Evolutionary conservation across 2,797 vertebrate species (phyloP).

Genomic region (Gephyroberyx darwinii): DNA sequence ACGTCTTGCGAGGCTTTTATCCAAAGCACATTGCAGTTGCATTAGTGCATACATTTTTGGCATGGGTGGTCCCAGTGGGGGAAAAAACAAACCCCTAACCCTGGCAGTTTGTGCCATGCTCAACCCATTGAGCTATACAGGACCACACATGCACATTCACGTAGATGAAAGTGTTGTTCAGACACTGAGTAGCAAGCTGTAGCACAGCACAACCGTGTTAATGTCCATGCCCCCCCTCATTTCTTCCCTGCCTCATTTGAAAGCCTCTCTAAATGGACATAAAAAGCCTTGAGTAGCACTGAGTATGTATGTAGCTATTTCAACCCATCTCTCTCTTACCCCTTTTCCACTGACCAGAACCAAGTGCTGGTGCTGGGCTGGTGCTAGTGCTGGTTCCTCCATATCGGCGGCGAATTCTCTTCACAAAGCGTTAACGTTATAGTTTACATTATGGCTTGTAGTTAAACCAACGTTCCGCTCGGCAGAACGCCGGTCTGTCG

Average conservation of each 20-base stretch:
- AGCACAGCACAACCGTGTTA: constrained; percentile 17
- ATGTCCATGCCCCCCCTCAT: constrained; percentile 13
- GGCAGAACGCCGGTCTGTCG: no score
- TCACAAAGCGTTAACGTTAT: no score
- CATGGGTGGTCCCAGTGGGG: neutral
- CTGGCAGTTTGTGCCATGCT: neutral
- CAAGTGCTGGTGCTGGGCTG: no score
- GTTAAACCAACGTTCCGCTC: no score
- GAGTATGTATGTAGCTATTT: constrained; percentile 23
- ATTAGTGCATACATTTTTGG: neutral
- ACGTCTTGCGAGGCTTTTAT: neutral
- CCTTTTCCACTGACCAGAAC: no score
- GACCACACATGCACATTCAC: neutral
- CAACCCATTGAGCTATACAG: neutral
- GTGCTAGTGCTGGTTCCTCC: no score
- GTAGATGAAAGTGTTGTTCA: constrained; percentile 19
- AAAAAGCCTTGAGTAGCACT: constrained; percentile 39
- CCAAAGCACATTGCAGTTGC: neutral
- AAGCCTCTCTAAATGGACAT: constrained; percentile 10
- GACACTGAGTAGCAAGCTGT: constrained; percentile 8
- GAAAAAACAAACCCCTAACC: neutral
- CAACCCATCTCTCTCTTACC: constrained; percentile 6
- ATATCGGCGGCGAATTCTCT: no score
- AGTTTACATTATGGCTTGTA: no score
- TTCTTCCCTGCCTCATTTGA: constrained; percentile 14